Percentiles rank a stretch among this genome's conserved stretches.
These are phyloP conservation scores for Heliconius ismenius DNA, from an alignment of 2,888 invertebrate species.

Conservation along the genomic window DNA sequence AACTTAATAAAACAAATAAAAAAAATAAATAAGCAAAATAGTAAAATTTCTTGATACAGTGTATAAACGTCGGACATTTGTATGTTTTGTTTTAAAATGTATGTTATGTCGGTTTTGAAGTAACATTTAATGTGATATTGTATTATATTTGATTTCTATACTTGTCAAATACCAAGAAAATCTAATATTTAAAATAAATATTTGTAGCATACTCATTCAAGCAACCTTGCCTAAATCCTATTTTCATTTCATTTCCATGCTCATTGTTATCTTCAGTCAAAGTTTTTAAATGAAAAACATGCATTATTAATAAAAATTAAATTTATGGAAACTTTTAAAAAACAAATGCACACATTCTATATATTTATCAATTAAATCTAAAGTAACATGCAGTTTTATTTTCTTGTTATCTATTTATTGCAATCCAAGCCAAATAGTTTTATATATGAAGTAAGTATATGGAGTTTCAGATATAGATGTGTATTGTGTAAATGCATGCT, in stretches of 20 bases:
- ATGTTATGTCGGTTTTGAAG: neutral
- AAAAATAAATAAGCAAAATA: too few relatives aligned
- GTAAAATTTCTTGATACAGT: too few relatives aligned
- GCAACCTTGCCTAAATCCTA: neutral
- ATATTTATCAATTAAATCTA: neutral
- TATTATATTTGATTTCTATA: neutral
- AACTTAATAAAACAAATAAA: too few relatives aligned
- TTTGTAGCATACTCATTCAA: neutral
- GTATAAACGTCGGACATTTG: neutral
- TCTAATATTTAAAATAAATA: too few relatives aligned
- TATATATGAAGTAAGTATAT: neutral
- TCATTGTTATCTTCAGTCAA: neutral
- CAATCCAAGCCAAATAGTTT: neutral
- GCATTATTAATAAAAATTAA: neutral
- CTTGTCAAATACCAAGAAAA: neutral
- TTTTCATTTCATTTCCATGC: neutral
- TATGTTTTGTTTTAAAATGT: neutral
- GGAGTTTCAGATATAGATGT: neutral
- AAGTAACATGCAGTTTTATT: neutral
- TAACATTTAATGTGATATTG: neutral
- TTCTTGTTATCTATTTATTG: neutral
- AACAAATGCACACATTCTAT: too few relatives aligned
- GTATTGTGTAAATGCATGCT: neutral
- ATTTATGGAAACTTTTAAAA: neutral
- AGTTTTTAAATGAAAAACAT: neutral